Evolutionary conservation across 1,140 invertebrate genomes (phyloP), one percentile per base, ranked within the genome.

Genomic region (Drosophila punjabiensis): DNA sequence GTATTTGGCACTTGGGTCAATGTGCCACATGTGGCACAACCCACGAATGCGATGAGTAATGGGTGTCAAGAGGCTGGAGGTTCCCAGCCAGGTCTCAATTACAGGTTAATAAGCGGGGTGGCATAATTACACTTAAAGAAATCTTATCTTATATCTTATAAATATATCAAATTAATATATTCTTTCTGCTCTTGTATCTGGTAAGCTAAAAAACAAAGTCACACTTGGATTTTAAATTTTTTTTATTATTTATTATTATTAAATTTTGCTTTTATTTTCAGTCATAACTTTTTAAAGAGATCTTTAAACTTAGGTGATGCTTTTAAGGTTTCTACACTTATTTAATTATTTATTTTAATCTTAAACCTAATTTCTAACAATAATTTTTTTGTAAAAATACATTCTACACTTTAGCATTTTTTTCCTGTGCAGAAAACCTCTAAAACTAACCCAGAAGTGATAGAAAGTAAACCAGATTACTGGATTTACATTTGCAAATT

Each of bases 1-100:
- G 73, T 82, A 82, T 82, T 82, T 66, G 79, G 79, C 66, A 80
- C 77, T 74, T 74, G 61, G 76, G 61, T 76, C 74, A 65, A 65
- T 76, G 71, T 62, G 69, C 71, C 71, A 75, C 71, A 74, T 75
- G 71, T 75, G 71, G 53, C n/a, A 68, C 66, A 67, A 24, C n/a
- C 24, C 14, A 24, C 24, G 61, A 28, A 18, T 67, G 37, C 33
- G 61, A 73, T 59, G 66, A 59, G 69, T 43, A 62, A 73, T 74
- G 68, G 68, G 70, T 61, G 67, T 61, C 52, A 70, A 32, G 33
- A 58, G 18, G 28, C 33, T 37, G 43, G 18, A 68, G 6, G 28
- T 37, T 50, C 67, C 35, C 53, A 41, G 35, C 2, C 11, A 30
- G 55, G 7, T 74, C 32, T 62, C 45, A 74, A 62, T 74, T 62